Base-by-base conservation (phyloP, 2,113 vertebrate genomes). In the Bambusicola thoracicus region DNA sequence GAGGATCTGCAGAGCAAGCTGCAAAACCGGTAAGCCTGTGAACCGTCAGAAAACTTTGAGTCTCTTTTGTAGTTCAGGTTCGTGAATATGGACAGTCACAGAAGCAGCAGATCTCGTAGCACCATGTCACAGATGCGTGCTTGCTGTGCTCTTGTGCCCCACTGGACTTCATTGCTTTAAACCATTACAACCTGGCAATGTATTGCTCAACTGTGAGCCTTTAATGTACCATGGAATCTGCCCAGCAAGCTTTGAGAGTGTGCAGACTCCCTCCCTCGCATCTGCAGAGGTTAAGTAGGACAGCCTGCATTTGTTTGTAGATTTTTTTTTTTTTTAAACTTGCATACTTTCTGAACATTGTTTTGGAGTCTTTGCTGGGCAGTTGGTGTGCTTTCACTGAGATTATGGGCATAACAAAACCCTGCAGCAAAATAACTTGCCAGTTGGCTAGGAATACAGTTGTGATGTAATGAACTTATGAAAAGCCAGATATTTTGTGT, bases 1-100 rank as follows among this genome's bases (percentile, higher is more conserved):
- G 97, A 98, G 95, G 98, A 99, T n/a, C 98, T 99, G 46, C 98
- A 98, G 36, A 93, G 77, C 66, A 98, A 97, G 93, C 97, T 99
- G 69, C 98, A 98, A 91, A 97, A 95, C 84, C 98, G 98, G 99
- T 99, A 89, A 97, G 97, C 27, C 38, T 20, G 44, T 20, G 44
- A 72, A 41, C 15, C 46, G 63, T 74, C 67, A 34, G 63, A 76
- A 81, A 66, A 59, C 10, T 29, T 2, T 67, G 51, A 78, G 55
- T 53, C 32, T 41, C 36, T 72, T 77, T 41, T 69, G 61, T 27
- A 68, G 85, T 53, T 2, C 8, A 58, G 11, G 16, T 66, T 87
- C 43, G 6, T 20, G 14, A 43, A 0, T 6, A 27, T 30, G 51
- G 46, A 38, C 84, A 51, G 81, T 25, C 41, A 27, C 32, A 67